A percentile compares a stretch with the other conserved stretches of the same genome.
phyloP scores from a whole-genome alignment of 2,797 vertebrate genomes.

The Iguana delicatissima region DNA sequence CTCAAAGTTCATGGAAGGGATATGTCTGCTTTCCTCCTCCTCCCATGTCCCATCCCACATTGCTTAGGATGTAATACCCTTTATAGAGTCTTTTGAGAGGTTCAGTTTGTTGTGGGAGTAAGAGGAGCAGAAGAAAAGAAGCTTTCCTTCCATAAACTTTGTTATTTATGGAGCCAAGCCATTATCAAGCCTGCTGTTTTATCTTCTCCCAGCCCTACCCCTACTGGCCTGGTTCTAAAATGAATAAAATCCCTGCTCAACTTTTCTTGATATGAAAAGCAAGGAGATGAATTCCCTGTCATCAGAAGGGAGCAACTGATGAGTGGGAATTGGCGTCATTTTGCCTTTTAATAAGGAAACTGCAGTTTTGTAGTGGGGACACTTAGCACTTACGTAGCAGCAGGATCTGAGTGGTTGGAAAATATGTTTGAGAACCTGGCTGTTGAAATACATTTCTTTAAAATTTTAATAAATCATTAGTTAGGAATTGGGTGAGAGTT shows the following conservation, averaged over 20 bases:
- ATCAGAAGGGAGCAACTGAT: constrained; percentile 40
- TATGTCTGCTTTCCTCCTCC: neutral
- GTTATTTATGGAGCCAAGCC: neutral
- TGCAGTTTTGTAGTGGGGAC: constrained; percentile 49
- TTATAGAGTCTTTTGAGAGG: no score
- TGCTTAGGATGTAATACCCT: neutral
- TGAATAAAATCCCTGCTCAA: constrained; percentile 16
- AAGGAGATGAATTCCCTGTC: neutral
- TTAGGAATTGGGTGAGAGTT: neutral
- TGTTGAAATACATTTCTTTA: constrained; percentile 23
- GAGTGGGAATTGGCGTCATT: neutral
- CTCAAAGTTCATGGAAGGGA: neutral
- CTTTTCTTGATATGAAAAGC: constrained; percentile 33
- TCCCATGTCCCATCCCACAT: neutral
- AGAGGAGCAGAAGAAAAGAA: neutral
- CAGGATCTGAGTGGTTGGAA: constrained; percentile 13
- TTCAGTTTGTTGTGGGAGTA: neutral
- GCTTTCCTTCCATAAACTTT: neutral
- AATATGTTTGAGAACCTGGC: constrained; percentile 21
- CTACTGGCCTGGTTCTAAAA: constrained; percentile 24
- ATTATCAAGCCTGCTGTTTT: neutral
- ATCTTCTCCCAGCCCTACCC: rapidly evolving
- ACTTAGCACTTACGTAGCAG: constrained; percentile 46
- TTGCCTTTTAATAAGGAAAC: constrained; percentile 33
- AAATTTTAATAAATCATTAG: no score